Conservation (phyloP, 2,888 invertebrate genomes). For the Teinopalpus imperialis region DNA sequence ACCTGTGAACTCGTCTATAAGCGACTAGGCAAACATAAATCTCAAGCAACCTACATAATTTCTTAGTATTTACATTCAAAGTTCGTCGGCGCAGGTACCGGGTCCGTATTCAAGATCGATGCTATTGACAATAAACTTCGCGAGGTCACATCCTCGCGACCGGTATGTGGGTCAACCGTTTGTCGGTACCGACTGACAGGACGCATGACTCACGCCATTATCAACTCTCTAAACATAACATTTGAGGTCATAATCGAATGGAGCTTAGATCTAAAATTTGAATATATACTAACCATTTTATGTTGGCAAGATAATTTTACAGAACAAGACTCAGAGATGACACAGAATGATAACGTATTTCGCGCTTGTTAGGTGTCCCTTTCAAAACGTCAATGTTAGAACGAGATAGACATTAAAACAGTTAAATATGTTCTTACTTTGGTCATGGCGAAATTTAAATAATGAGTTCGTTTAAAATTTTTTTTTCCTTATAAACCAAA, state of each 20-base stretch:
- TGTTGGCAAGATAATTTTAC: constrained; percentile 31
- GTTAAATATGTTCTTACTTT: constrained; percentile 6
- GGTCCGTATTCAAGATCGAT: constrained; percentile 37
- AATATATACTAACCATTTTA: constrained; percentile 22
- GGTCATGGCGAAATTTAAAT: background rate
- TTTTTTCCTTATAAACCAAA: background rate
- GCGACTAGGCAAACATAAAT: constrained; percentile 11
- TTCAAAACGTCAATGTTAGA: constrained; percentile 8
- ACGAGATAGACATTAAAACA: constrained; percentile 8
- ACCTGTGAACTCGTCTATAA: background rate
- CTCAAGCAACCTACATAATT: constrained; percentile 14
- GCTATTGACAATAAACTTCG: constrained; percentile 66
- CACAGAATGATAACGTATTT: constrained; percentile 25
- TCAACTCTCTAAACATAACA: constrained; percentile 16
- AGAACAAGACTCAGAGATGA: constrained; percentile 29
- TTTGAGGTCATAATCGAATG: constrained; percentile 24
- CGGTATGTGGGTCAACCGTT: constrained; percentile 72
- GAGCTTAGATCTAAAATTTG: constrained; percentile 5
- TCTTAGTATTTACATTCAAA: constrained; percentile 18
- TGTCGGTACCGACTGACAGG: constrained; percentile 36
- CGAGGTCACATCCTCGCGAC: constrained; percentile 60
- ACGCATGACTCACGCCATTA: constrained; percentile 35
- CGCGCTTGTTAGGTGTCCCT: constrained; percentile 3
- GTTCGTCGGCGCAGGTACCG: constrained; percentile 32
- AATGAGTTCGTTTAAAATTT: constrained; percentile 3